Base-by-base conservation (phyloP, 1,140 invertebrate species). In the Chironomus striatipennis region DNA sequence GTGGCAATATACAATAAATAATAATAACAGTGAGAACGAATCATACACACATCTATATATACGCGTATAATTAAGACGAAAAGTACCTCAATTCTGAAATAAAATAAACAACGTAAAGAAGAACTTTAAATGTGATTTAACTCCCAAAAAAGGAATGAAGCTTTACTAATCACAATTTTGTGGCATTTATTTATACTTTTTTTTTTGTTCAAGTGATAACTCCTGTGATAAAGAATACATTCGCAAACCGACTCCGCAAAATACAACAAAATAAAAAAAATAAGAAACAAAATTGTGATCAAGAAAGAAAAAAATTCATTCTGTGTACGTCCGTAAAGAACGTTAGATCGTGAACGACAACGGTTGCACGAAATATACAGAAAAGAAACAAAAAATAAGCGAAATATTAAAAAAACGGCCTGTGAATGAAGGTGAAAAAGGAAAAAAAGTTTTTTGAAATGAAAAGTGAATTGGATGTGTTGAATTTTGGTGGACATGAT, bases 401-500 rank as follows among this genome's bases (percentile, higher is more conserved):
- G 18, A 70, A 70, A 7, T 20, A 70, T 6, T 21, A 7, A 21
- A 21, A 17, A 70, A 57, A 57, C 12, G 12, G 47, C 12, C 12
- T 15, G 47, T 57, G 47, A 57, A 57, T 57, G 47, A 57, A 57
- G 47, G 47, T 57, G 47, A 57, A 57, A 57, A 57, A 57, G 47
- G 47, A 57, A n/a, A 57, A 57, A 57, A 57, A 15, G 12, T 57
- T 57, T 15, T 57, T 57, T 57, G 65, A 70, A 70, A 70, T 70
- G 65, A 70, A 70, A 70, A 70, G 65, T 70, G 65, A 70, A 20
- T 70, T 70, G 6, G 65, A 70, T 17, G 20, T 70, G 7, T 70
- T 70, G 6, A 70, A 70, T 21, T 70, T 70, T 10, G 65, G 65
- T 18, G 65, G 65, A 10, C 65, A 70, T 21, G 65, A 70, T 10